phyloP scores from a whole-genome alignment of 2,888 invertebrate species.

The Mimachlamys varia region DNA sequence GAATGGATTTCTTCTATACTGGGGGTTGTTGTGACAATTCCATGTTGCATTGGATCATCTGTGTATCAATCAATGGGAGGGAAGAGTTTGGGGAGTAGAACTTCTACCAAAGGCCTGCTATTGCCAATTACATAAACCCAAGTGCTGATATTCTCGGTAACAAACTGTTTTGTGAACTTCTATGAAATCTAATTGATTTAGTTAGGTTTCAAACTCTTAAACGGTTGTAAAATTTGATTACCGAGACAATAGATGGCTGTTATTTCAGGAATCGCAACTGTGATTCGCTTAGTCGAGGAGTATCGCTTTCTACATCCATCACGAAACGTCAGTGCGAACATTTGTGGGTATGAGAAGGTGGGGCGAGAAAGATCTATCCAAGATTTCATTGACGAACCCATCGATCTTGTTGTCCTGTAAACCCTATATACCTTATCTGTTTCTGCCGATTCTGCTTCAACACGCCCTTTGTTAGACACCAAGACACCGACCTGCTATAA shows the following conservation, averaged over 20 bases:
- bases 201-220: not conserved
- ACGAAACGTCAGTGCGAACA: not conserved
- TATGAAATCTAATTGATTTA: not conserved
- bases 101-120: not conserved
- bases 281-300: not conserved
- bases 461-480: not conserved
- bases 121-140: not conserved
- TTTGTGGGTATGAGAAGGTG: not conserved
- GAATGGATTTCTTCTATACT: too few relatives aligned
- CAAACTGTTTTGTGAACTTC: conserved; percentile 3
- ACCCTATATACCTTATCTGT: not conserved
- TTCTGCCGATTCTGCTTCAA: not conserved
- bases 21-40: too few relatives aligned
- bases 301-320: not conserved
- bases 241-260: not conserved
- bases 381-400: conserved; percentile 23
- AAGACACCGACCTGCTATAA: not conserved
- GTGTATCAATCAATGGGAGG: not conserved
- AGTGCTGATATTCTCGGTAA: not conserved
- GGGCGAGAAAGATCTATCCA: not conserved
- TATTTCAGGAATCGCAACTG: not conserved
- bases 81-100: not conserved
- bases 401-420: not conserved
- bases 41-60: too few relatives aligned
- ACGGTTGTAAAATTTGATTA: conserved; percentile 29